These are phyloP conservation scores for Paedocypris micromegethes DNA, from an alignment of 2,797 vertebrate genomes.

Conservation along the genomic window DNA sequence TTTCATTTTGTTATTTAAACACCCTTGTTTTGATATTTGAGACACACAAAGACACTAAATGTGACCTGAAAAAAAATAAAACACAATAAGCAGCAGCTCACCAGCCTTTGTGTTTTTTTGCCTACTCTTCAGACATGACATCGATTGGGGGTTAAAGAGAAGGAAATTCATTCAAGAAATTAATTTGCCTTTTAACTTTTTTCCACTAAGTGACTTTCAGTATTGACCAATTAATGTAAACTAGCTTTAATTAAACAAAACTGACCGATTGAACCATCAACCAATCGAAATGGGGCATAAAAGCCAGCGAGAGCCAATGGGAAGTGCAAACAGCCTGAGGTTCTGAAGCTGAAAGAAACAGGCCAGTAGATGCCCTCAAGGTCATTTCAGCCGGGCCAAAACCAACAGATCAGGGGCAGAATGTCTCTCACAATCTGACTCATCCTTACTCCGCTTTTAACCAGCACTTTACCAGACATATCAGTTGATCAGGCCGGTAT, in stretches of 20 bases:
- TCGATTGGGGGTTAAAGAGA: no score
- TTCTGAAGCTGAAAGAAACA: constrained; percentile 15
- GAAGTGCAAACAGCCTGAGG: constrained; percentile 20
- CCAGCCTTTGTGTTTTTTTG: no score
- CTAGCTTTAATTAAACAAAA: not conserved
- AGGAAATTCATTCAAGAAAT: no score
- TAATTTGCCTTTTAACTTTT: no score
- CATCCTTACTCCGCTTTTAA: not conserved
- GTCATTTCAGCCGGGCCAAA: constrained; percentile 8
- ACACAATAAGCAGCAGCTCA: no score
- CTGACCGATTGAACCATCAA: constrained; percentile 25
- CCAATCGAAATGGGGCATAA: constrained; percentile 4
- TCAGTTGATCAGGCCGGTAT: not conserved
- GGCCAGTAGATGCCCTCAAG: constrained; percentile 15
- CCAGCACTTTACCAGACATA: not conserved
- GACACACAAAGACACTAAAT: no score
- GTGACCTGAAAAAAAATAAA: no score
- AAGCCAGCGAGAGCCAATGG: constrained; percentile 17
- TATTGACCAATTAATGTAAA: no score
- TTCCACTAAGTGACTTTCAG: no score
- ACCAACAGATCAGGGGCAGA: constrained; percentile 23
- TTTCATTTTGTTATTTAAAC: no score
- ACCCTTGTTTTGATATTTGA: no score
- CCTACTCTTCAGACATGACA: no score
- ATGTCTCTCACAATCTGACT: not conserved